Evolutionary conservation across 92 coral and sea anemone genomes (phyloP).

Genomic region (Scolanthus callimorphus): DNA sequence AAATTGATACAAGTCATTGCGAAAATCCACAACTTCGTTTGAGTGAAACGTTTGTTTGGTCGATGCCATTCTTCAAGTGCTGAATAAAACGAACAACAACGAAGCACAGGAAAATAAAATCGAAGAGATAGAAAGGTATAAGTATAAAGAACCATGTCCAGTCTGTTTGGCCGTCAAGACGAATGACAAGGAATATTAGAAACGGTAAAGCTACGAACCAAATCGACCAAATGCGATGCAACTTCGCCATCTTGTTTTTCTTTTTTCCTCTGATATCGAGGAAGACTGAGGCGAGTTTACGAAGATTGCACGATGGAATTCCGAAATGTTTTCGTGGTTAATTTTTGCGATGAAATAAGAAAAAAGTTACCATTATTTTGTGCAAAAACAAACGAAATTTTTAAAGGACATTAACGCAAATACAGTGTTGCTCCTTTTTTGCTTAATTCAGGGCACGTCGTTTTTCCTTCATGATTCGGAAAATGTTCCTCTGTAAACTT

Average conservation of each 20-base stretch:
- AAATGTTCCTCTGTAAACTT: too few species aligned
- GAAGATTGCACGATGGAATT: neutral
- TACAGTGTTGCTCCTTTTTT: too few species aligned
- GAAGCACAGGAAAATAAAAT: conserved; percentile 51
- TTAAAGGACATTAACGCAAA: too few species aligned
- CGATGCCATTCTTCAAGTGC: conserved; percentile 61
- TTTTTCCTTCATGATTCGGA: too few species aligned
- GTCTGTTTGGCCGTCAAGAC: conserved; percentile 74
- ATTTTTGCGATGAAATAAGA: too few species aligned
- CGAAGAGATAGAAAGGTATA: conserved; percentile 73
- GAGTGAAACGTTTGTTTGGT: conserved; percentile 43
- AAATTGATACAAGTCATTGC: conserved; percentile 61
- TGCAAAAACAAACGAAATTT: too few species aligned
- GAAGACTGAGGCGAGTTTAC: neutral
- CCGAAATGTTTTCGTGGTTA: neutral
- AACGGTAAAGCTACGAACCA: conserved; percentile 88
- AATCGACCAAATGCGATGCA: conserved; percentile 63
- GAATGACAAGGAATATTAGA: conserved; percentile 75
- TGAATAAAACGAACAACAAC: conserved; percentile 60
- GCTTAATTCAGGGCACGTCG: too few species aligned
- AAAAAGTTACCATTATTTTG: too few species aligned
- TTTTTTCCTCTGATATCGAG: neutral
- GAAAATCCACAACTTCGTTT: conserved; percentile 78
- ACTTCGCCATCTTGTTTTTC: conserved; percentile 51
- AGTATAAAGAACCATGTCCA: conserved; percentile 92